These are phyloP conservation scores for Metridium senile DNA, from an alignment of 92 coral and sea anemone species.

Conservation along the genomic window DNA sequence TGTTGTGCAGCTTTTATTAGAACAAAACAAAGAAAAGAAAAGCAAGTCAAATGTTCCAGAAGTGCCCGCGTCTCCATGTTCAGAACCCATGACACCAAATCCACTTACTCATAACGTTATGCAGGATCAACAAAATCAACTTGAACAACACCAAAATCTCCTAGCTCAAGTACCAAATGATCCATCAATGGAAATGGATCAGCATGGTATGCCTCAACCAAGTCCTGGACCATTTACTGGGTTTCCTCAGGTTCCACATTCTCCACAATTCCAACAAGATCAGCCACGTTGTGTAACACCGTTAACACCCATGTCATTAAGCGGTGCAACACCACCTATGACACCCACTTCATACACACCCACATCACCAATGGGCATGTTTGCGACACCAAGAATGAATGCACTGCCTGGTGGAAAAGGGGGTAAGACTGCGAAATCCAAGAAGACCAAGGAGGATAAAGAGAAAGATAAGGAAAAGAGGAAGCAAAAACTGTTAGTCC, in stretches of 20 bases:
- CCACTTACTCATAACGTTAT: conserved; percentile 6
- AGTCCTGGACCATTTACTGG: conserved; percentile 5
- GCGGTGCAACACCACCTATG: conserved; percentile 54
- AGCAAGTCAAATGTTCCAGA: conserved; percentile 15
- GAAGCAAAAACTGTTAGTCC: conserved; percentile 80
- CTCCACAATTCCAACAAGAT: conserved; percentile 22
- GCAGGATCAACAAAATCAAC: not conserved
- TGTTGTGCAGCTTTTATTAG: conserved; percentile 1
- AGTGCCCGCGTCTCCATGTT: conserved; percentile 5
- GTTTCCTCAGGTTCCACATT: conserved; percentile 8
- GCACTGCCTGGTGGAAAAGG: conserved; percentile 40
- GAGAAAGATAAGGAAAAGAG: conserved; percentile 87
- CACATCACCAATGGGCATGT: conserved; percentile 57
- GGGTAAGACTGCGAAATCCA: conserved; percentile 50
- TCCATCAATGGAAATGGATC: not conserved
- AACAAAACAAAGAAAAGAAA: conserved; percentile 24
- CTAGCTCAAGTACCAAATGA: not conserved
- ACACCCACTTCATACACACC: conserved; percentile 66
- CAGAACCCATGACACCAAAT: conserved; percentile 17
- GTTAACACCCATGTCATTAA: conserved; percentile 48
- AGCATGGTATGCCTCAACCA: conserved; percentile 9
- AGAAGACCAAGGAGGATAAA: conserved; percentile 82
- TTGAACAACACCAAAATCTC: conserved; percentile 5
- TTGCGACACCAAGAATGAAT: conserved; percentile 31
- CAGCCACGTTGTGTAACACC: conserved; percentile 33